Conservation (phyloP, 1,140 invertebrate genomes). For the Polypedilum vanderplanki region DNA sequence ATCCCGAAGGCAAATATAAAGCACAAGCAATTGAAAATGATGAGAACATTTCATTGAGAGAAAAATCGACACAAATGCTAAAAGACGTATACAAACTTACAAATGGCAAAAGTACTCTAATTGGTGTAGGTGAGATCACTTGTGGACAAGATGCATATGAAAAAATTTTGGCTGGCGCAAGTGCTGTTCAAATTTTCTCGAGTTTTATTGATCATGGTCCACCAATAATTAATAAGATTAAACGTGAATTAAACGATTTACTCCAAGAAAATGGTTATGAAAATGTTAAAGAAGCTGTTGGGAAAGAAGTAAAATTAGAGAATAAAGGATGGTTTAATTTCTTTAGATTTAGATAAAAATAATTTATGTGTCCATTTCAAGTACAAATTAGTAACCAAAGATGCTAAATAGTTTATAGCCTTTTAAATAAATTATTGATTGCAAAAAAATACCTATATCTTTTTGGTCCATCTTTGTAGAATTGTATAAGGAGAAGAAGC, state of each 20-base stretch:
- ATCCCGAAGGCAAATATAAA: slow-evolving; percentile 49
- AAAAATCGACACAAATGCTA: slow-evolving; percentile 74
- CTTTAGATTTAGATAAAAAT: neutral
- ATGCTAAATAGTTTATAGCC: neutral
- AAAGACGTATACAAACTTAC: slow-evolving; percentile 77
- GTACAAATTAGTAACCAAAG: neutral
- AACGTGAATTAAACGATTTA: slow-evolving; percentile 68
- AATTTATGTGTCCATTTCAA: neutral
- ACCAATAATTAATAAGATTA: slow-evolving; percentile 64
- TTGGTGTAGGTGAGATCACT: slow-evolving; percentile 75
- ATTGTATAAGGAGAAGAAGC: too few species aligned
- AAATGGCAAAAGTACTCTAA: slow-evolving; percentile 58
- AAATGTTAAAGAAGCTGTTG: slow-evolving; percentile 53
- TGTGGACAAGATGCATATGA: slow-evolving; percentile 77
- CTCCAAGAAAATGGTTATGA: slow-evolving; percentile 50
- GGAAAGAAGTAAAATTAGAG: slow-evolving; percentile 44
- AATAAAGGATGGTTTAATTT: neutral
- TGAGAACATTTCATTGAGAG: slow-evolving; percentile 59
- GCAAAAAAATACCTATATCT: neutral
- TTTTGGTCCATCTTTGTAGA: too few species aligned
- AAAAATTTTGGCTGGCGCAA: slow-evolving; percentile 82
- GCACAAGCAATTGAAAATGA: slow-evolving; percentile 76
- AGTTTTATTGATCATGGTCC: slow-evolving; percentile 72
- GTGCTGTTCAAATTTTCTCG: slow-evolving; percentile 78
- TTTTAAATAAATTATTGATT: neutral